Evolutionary conservation across 2,888 invertebrate species (phyloP).

Genomic region (Terebella lapidaria): DNA sequence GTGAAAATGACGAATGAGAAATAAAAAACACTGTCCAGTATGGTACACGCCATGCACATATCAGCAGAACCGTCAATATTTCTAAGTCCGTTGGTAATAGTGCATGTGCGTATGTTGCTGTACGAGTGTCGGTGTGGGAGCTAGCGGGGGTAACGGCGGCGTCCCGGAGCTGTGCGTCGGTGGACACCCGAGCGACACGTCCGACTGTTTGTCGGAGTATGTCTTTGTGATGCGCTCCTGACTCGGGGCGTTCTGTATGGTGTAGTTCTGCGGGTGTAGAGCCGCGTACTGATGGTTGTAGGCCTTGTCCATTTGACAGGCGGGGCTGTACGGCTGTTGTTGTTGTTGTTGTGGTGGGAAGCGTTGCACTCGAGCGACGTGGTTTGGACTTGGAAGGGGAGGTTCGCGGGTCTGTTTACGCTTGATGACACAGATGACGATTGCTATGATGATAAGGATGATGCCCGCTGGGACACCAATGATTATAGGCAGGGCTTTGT

Average conservation of each 20-base stretch:
- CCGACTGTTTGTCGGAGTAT: constrained; percentile 20
- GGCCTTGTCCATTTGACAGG: constrained; percentile 6
- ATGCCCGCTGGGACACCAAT: constrained; percentile 41
- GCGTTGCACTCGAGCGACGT: constrained; percentile 2
- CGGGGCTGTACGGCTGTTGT: not conserved
- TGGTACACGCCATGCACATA: no score
- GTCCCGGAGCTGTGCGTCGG: not conserved
- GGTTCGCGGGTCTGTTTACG: not conserved
- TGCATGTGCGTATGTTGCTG: constrained; percentile 5
- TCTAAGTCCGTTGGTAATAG: not conserved
- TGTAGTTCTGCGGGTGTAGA: constrained; percentile 4
- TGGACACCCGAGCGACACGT: constrained; percentile 4
- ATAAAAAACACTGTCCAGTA: no score
- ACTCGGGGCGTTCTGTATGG: not conserved
- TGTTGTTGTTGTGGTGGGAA: constrained; percentile 5
- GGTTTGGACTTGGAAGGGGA: not conserved
- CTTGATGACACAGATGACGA: constrained; percentile 30
- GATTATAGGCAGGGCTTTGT: constrained; percentile 34
- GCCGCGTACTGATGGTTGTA: constrained; percentile 11
- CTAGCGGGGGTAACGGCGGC: not conserved
- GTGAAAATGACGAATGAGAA: no score
- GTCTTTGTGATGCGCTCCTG: constrained; percentile 17
- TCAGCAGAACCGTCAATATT: no score
- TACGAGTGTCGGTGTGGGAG: not conserved
- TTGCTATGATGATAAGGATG: constrained; percentile 32